Evolutionary conservation across 2,113 vertebrate genomes (phyloP), one percentile per base, ranked within the genome.

Genomic region (Phalacrocorax carbo): DNA sequence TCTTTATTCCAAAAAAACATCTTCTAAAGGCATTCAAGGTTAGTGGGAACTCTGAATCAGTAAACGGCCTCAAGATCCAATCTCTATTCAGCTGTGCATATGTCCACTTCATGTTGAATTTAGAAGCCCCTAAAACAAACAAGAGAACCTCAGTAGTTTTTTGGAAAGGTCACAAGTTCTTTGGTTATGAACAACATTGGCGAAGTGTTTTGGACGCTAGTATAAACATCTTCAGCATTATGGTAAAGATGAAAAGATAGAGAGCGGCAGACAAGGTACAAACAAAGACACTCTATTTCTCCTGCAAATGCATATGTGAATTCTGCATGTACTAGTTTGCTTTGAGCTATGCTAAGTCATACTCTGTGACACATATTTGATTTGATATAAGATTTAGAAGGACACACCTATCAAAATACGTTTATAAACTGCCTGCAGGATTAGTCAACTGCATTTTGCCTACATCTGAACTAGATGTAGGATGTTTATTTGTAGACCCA

Each of bases 321-420:
- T 70, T 80, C 81, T 73, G 65, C 84, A 96, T 93, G 94, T 95
- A 94, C 86, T 80, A 90, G 11, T 91, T 94, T 73, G 93, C 96
- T 94, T 51, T 38, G 58, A 94, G 95, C 95, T 97, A 85, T 68
- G 95, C 87, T 94, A 93, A 93, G 75, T 90, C 91, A 90, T 4
- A 51, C 81, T 88, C 58, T 80, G 61, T 66, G 91, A 94, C 66
- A 95, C 69, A 40, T 49, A 80, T 82, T 97, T 90, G 93, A 97
- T 82, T 82, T 89, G 90, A 80, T 90, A 7, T 1, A 85, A 86
- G 75, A 93, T 94, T 93, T 89, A 90, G 85, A 93, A 94, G 85
- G 87, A 93, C 92, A 94, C 92, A 94, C 90, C 92, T 95, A 95
- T 95, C 93, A 94, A 96, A 94, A 44, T 68, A 54, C 49, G 78